These are phyloP conservation scores for Bombus sylvicola DNA, from an alignment of 1,140 invertebrate genomes.

Conservation along the genomic window DNA sequence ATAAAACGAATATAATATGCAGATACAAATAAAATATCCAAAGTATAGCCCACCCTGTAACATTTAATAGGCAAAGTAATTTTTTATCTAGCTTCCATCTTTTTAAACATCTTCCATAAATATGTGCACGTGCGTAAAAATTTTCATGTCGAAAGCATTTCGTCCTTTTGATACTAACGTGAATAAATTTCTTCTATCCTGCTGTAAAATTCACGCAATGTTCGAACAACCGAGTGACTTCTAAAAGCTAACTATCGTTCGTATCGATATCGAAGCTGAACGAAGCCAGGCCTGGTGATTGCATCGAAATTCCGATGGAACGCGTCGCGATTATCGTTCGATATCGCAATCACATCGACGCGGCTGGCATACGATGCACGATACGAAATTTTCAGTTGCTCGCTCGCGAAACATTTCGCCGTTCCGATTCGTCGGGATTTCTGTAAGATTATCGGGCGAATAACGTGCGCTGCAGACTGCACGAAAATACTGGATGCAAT, in stretches of 20 bases:
- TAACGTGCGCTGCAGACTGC: neutral
- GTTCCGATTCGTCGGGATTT: neutral
- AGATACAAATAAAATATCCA: too few species aligned
- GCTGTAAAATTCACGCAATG: neutral
- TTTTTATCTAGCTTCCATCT: too few species aligned
- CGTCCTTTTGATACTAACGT: too few species aligned
- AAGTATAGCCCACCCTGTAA: too few species aligned
- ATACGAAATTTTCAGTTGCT: conserved; percentile 29
- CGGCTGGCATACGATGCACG: conserved; percentile 1
- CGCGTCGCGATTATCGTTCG: conserved; percentile 38
- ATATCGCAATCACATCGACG: conserved; percentile 32
- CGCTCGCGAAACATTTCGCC: conserved; percentile 3
- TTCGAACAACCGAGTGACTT: neutral
- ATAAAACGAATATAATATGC: too few species aligned
- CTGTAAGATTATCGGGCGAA: conserved; percentile 22
- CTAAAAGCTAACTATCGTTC: neutral
- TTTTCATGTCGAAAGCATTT: too few species aligned
- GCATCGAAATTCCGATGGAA: conserved; percentile 27
- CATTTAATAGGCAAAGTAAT: too few species aligned
- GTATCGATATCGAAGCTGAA: neutral
- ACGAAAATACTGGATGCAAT: conserved; percentile 27
- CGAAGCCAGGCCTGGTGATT: neutral
- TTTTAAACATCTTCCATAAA: too few species aligned
- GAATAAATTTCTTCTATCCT: too few species aligned
- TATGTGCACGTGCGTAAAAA: too few species aligned